These are phyloP conservation scores for Phragmatobia fuliginosa DNA, from an alignment of 2,888 invertebrate species.

Conservation along the genomic window DNA sequence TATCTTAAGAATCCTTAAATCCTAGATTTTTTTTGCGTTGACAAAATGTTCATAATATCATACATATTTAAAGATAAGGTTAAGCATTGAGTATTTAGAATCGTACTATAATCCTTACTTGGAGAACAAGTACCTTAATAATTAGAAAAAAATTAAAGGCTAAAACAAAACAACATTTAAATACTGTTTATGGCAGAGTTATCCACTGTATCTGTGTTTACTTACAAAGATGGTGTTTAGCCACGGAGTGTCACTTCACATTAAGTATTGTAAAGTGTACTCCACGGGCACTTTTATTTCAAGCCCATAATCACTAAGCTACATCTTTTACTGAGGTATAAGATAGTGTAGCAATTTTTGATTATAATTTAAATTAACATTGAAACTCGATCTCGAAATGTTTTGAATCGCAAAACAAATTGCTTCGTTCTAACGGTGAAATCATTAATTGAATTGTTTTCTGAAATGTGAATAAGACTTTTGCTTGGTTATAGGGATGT, in stretches of 20 bases:
- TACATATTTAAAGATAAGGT: too few species aligned
- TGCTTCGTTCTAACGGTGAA: neutral
- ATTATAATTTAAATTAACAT: neutral
- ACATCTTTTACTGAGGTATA: neutral
- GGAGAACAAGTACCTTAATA: too few species aligned
- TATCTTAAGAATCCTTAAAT: too few species aligned
- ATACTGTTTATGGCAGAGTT: constrained; percentile 8
- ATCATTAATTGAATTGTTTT: neutral
- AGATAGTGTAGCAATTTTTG: neutral
- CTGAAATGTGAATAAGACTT: neutral
- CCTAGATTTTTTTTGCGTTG: too few species aligned
- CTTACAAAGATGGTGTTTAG: constrained; percentile 44
- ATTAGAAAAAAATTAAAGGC: neutral
- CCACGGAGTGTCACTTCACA: constrained; percentile 18
- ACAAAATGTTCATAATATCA: too few species aligned
- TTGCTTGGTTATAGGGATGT: neutral
- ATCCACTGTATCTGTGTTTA: constrained; percentile 17
- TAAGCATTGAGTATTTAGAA: too few species aligned
- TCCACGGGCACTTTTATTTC: constrained; percentile 34
- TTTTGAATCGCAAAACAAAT: neutral
- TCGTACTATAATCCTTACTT: too few species aligned
- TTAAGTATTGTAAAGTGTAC: constrained; percentile 19
- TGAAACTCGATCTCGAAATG: neutral
- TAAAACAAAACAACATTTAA: constrained; percentile 2
- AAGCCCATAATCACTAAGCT: constrained; percentile 3